phyloP scores from a whole-genome alignment of 2,888 invertebrate genomes.

The Polymixis lichenea region DNA sequence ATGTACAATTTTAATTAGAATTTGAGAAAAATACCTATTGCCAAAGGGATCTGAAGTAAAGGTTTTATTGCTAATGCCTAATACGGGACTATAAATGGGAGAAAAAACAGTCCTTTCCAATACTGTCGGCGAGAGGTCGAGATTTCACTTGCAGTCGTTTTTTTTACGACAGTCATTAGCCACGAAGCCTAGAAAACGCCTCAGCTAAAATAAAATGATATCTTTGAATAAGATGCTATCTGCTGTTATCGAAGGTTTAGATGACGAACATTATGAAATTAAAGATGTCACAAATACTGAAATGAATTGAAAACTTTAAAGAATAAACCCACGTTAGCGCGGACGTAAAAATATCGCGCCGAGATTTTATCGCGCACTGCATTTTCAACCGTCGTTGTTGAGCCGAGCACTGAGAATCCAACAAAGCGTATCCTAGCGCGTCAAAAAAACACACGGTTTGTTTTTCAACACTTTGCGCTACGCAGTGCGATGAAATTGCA shows the following conservation, averaged over 20 bases:
- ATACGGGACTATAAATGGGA: background rate
- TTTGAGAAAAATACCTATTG: background rate
- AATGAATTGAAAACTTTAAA: background rate
- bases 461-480: no score
- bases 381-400: no score
- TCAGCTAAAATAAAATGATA: background rate
- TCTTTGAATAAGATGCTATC: background rate
- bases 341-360: no score
- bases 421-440: no score
- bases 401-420: no score
- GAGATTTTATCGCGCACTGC: no score
- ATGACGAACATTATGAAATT: background rate
- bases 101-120: conserved; percentile 10
- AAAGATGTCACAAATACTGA: no score
- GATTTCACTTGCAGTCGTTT: conserved; percentile 11
- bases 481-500: no score
- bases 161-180: conserved; percentile 35
- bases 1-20: background rate
- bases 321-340: no score
- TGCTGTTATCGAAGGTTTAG: background rate
- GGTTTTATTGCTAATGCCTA: background rate
- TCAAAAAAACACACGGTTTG: no score
- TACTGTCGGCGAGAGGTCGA: conserved; percentile 29
- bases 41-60: background rate
- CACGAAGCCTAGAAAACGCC: conserved; percentile 1